Conservation (phyloP, 2,113 vertebrate genomes). For the Pycnonotus jocosus region DNA sequence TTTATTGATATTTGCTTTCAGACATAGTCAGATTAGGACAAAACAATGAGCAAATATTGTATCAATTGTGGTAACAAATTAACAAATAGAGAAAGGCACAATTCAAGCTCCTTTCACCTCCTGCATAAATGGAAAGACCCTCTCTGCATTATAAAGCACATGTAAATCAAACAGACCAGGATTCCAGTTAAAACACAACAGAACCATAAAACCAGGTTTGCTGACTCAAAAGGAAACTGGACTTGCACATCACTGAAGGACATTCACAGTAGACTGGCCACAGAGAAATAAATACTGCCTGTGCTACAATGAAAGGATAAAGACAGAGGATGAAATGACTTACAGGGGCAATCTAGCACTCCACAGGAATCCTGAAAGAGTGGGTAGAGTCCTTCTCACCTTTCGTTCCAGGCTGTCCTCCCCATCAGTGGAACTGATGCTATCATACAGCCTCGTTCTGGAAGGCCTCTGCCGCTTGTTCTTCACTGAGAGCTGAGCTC, state of each 20-base stretch:
- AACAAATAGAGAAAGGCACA: not conserved
- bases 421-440: conserved; percentile 83
- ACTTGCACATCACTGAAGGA: not conserved
- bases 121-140: not conserved
- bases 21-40: not conserved
- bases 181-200: not conserved
- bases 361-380: not conserved
- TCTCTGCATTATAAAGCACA: not conserved
- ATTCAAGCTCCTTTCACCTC: not conserved
- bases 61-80: not conserved
- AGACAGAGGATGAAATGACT: not conserved
- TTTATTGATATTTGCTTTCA: conserved; percentile 28
- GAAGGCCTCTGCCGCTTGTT: conserved; percentile 75
- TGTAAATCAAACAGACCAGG: not conserved
- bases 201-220: not conserved
- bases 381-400: conserved; percentile 64
- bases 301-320: not conserved
- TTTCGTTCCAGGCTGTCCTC: conserved; percentile 80
- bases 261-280: not conserved
- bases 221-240: not conserved
- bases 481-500: conserved; percentile 76
- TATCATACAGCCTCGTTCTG: conserved; percentile 73
- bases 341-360: not conserved
- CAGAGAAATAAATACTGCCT: conserved; percentile 1
- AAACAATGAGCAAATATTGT: not conserved